Evolutionary conservation across 2,113 vertebrate genomes (phyloP).

Genomic region (Archocentrus centrarchus): DNA sequence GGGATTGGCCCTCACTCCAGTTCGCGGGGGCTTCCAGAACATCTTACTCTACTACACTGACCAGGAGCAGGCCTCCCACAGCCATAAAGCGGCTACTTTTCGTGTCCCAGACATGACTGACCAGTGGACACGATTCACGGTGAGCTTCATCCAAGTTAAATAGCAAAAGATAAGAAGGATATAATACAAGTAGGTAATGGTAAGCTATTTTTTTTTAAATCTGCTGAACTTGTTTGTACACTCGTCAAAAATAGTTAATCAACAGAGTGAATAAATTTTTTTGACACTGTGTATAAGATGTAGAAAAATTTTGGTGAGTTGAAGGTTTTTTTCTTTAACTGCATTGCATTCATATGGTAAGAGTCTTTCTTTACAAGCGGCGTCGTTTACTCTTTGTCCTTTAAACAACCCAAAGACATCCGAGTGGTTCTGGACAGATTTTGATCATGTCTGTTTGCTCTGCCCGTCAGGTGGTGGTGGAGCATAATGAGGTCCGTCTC

Average conservation of each 20-base stretch:
- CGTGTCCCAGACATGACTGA: conserved; percentile 90
- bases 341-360: not conserved
- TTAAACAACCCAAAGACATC: not conserved
- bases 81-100: conserved; percentile 88
- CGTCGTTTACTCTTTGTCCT: not conserved
- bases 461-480: conserved; percentile 78
- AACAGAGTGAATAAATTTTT: no score
- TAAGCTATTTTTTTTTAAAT: no score
- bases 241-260: no score
- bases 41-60: conserved; percentile 93
- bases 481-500: conserved; percentile 84
- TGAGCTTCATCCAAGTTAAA: conserved; percentile 17
- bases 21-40: conserved; percentile 85
- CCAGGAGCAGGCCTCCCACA: conserved; percentile 74
- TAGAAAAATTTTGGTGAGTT: no score
- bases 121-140: conserved; percentile 89
- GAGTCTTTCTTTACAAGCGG: not conserved
- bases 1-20: conserved; percentile 86
- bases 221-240: no score
- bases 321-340: no score
- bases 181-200: no score
- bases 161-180: not conserved
- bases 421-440: not conserved
- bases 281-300: no score
- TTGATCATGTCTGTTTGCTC: not conserved